A percentile compares a stretch with the other conserved stretches of the same genome.
Conservation (phyloP, 2,797 vertebrate species). For the Pantherophis alleghaniensis region DNA sequence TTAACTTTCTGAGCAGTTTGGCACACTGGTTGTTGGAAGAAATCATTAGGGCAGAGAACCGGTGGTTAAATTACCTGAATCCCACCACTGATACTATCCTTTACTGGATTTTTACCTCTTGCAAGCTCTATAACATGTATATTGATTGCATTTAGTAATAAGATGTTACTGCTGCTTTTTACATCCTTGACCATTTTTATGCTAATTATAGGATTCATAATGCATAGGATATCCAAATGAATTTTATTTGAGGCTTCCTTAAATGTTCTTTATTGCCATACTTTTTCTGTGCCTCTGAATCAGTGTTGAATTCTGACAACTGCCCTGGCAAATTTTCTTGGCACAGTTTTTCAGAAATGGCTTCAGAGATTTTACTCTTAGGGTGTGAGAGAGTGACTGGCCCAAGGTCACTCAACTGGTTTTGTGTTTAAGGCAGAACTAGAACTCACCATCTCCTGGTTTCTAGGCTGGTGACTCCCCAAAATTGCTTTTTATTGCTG, state of each 20-base stretch:
- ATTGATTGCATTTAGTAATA: background rate
- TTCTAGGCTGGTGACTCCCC: background rate
- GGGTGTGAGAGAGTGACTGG: background rate
- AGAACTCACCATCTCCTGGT: background rate
- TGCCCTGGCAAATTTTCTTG: background rate
- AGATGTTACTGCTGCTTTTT: background rate
- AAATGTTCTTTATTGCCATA: background rate
- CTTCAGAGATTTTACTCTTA: background rate
- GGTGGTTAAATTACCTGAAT: too few relatives aligned
- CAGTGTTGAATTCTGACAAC: background rate
- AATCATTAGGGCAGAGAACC: too few relatives aligned
- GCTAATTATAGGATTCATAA: background rate
- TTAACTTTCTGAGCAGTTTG: too few relatives aligned
- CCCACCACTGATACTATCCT: background rate
- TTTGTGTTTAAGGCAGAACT: background rate
- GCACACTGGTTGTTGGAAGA: too few relatives aligned
- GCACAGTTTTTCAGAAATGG: background rate
- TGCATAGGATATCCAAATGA: background rate
- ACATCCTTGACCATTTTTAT: background rate
- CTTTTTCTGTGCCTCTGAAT: background rate
- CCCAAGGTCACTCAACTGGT: background rate
- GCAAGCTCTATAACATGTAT: background rate
- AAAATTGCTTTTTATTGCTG: background rate
- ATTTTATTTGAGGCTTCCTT: background rate
- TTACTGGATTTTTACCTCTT: background rate